A percentile compares a stretch with the other conserved stretches of the same genome.
phyloP scores from a whole-genome alignment of 2,888 invertebrate genomes.

The Pseudolycoriella hygida region DNA sequence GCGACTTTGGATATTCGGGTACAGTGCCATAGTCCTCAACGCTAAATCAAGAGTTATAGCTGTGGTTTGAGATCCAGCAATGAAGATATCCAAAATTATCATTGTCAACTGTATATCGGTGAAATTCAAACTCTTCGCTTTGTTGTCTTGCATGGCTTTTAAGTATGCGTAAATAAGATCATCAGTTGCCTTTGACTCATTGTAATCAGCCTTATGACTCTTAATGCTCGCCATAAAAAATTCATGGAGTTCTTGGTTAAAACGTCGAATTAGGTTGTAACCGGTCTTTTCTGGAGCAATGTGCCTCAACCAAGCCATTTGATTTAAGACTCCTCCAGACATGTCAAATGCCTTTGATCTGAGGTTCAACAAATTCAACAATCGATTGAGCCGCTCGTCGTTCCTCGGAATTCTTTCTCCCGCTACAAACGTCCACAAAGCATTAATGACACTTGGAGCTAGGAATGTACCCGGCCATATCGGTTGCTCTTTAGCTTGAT shows the following conservation, averaged over 20 bases:
- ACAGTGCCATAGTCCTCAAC: constrained; percentile 37
- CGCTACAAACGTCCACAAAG: constrained; percentile 43
- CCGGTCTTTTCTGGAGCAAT: constrained; percentile 41
- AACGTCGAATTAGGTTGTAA: constrained; percentile 35
- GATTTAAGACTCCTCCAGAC: constrained; percentile 35
- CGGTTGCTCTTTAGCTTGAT: constrained; percentile 13
- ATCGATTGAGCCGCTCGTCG: constrained; percentile 26
- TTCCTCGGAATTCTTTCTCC: constrained; percentile 31
- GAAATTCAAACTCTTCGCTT: constrained; percentile 17
- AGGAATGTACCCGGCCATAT: constrained; percentile 23
- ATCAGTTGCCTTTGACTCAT: constrained; percentile 26
- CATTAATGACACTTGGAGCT: constrained; percentile 41
- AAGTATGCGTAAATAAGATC: constrained; percentile 48
- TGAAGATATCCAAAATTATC: constrained; percentile 47
- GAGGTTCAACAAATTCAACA: constrained; percentile 31
- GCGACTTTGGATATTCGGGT: constrained; percentile 38
- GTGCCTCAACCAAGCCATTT: constrained; percentile 43
- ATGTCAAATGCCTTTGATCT: constrained; percentile 38
- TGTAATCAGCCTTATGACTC: constrained; percentile 34
- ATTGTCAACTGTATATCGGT: constrained; percentile 43
- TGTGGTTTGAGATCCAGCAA: constrained; percentile 47
- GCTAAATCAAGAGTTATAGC: constrained; percentile 42
- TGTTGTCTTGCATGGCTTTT: constrained; percentile 34
- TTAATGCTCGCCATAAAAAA: constrained; percentile 38
- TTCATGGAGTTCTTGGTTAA: constrained; percentile 36